phyloP scores from a whole-genome alignment of 2,113 vertebrate genomes.

The Antechinus stuartii region DNA sequence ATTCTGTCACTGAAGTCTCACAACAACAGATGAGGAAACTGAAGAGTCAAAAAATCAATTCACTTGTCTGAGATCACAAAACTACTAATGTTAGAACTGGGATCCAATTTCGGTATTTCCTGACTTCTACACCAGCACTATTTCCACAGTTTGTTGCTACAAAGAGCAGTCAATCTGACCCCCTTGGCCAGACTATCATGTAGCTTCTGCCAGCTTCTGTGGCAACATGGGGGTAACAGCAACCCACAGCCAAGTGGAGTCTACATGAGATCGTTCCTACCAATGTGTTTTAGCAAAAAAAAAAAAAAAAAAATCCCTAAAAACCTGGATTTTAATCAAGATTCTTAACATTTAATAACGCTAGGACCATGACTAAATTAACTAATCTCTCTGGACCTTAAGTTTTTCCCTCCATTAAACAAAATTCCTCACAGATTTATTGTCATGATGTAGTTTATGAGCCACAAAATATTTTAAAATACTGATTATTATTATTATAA shows the following conservation, averaged over 20 bases:
- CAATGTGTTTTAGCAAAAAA: neutral
- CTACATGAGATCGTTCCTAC: neutral
- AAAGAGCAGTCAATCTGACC: neutral
- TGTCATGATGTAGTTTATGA: neutral
- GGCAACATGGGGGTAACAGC: neutral
- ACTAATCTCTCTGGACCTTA: neutral
- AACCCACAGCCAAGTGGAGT: neutral
- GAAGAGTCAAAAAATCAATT: neutral
- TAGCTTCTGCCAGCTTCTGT: neutral
- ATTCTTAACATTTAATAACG: neutral
- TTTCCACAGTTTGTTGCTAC: neutral
- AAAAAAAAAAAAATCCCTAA: neutral
- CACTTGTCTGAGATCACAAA: neutral
- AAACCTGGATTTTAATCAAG: neutral
- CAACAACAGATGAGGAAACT: neutral
- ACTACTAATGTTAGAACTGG: neutral
- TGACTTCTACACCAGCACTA: neutral
- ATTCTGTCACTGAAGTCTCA: neutral
- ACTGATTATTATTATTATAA: neutral
- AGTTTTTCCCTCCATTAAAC: conserved; percentile 1
- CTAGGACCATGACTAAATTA: neutral
- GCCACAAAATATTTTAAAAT: neutral
- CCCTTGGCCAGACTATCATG: neutral
- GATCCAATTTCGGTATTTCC: neutral
- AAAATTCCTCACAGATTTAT: neutral